A percentile compares a stretch with the other conserved stretches of the same genome.
Conservation (phyloP, 2,113 vertebrate genomes). For the Amphiprion ocellaris region DNA sequence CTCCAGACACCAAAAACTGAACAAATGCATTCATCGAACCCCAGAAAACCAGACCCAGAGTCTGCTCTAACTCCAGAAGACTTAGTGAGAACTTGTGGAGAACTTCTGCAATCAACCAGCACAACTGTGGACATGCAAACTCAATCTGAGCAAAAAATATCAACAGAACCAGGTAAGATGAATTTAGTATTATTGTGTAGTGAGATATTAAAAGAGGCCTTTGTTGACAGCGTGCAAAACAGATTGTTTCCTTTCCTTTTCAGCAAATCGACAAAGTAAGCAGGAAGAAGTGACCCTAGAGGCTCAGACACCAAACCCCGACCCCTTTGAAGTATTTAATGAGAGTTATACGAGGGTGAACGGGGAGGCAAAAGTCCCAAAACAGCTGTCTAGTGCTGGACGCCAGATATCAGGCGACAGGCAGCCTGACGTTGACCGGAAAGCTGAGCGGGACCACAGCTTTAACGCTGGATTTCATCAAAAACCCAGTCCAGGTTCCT, state of each 20-base stretch:
- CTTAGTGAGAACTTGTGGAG: background rate
- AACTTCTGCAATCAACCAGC: background rate
- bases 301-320: conserved; percentile 2
- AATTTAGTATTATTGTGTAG: background rate
- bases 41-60: conserved; percentile 10
- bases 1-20: conserved; percentile 7
- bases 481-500: conserved; percentile 61
- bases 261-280: conserved; percentile 31
- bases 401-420: conserved; percentile 8
- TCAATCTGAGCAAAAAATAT: background rate
- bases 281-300: conserved; percentile 27
- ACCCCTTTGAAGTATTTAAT: conserved; percentile 11
- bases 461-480: conserved; percentile 30
- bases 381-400: conserved; percentile 23
- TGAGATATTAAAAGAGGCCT: background rate
- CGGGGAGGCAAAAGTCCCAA: background rate
- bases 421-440: conserved; percentile 42
- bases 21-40: background rate
- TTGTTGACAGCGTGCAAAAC: conserved; percentile 1
- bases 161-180: conserved; percentile 56
- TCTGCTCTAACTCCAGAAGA: background rate
- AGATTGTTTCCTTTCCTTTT: conserved; percentile 22
- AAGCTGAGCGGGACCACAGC: conserved; percentile 37
- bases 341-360: conserved; percentile 5
- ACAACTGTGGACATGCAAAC: conserved; percentile 6